Percentiles rank a stretch among this genome's conserved stretches.
Conservation (phyloP, 2,888 invertebrate species). For the Meghimatium bilineatum region DNA sequence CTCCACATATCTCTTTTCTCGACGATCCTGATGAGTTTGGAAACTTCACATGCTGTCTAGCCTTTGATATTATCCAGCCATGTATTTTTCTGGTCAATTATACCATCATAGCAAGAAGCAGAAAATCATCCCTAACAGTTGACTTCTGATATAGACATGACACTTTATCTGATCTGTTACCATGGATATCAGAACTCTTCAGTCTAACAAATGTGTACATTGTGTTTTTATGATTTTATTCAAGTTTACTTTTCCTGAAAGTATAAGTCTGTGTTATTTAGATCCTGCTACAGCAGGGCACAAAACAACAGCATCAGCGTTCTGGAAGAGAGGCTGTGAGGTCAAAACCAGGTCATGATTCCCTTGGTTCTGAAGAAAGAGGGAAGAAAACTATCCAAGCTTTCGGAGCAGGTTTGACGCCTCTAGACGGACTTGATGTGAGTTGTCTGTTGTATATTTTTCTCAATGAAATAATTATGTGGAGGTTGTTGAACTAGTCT, state of each 20-base stretch:
- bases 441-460: slow-evolving; percentile 17
- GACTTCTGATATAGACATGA: no score
- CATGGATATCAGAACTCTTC: neutral
- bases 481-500: no score
- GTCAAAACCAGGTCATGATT: neutral
- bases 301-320: neutral
- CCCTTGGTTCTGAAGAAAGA: slow-evolving; percentile 7
- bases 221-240: slow-evolving; percentile 1
- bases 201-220: neutral
- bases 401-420: slow-evolving; percentile 60
- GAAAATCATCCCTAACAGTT: no score
- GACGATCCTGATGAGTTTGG: no score
- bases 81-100: no score
- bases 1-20: no score
- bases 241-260: slow-evolving; percentile 47
- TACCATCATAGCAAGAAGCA: no score
- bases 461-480: no score
- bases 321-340: neutral
- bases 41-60: no score
- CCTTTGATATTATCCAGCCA: no score
- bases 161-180: no score
- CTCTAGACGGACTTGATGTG: slow-evolving; percentile 56
- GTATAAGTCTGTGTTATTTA: slow-evolving; percentile 44
- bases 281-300: slow-evolving; percentile 12
- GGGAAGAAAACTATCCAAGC: slow-evolving; percentile 37